These are phyloP conservation scores for Lethocerus indicus DNA, from an alignment of 1,140 invertebrate species.

Conservation along the genomic window DNA sequence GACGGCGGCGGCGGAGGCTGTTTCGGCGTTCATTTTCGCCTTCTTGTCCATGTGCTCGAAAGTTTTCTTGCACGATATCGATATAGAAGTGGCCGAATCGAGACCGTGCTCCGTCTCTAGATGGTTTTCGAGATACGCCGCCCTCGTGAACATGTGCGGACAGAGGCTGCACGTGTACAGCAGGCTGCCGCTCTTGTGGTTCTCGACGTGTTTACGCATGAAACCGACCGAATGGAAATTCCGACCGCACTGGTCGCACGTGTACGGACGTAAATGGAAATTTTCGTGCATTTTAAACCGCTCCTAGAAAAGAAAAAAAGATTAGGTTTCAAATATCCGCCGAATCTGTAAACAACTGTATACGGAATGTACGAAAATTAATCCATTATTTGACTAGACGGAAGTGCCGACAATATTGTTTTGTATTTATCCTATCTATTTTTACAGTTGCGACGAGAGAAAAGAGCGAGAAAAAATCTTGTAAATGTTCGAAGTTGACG, in stretches of 20 bases:
- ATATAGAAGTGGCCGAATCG: not conserved
- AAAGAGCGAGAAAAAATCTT: too few species aligned
- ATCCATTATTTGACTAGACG: too few species aligned
- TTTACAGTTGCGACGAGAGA: too few species aligned
- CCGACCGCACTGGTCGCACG: not conserved
- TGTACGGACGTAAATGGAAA: not conserved
- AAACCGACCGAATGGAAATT: not conserved
- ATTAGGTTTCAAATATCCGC: too few species aligned
- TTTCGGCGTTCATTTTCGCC: too few species aligned
- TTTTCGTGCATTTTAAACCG: not conserved
- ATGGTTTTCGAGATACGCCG: slow-evolving; percentile 1
- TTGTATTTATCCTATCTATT: too few species aligned
- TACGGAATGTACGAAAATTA: too few species aligned
- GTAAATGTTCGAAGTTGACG: too few species aligned
- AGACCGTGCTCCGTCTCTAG: not conserved
- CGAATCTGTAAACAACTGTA: too few species aligned
- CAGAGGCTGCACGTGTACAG: not conserved
- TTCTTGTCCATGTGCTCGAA: slow-evolving; percentile 1
- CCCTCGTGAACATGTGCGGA: slow-evolving; percentile 3
- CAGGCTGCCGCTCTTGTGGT: not conserved
- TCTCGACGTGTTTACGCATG: not conserved
- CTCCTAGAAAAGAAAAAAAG: not conserved
- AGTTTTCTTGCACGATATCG: not conserved
- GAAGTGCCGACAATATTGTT: too few species aligned
- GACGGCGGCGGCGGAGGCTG: too few species aligned